Evolutionary conservation across 2,113 vertebrate species (phyloP).

Genomic region (Promerops cafer): DNA sequence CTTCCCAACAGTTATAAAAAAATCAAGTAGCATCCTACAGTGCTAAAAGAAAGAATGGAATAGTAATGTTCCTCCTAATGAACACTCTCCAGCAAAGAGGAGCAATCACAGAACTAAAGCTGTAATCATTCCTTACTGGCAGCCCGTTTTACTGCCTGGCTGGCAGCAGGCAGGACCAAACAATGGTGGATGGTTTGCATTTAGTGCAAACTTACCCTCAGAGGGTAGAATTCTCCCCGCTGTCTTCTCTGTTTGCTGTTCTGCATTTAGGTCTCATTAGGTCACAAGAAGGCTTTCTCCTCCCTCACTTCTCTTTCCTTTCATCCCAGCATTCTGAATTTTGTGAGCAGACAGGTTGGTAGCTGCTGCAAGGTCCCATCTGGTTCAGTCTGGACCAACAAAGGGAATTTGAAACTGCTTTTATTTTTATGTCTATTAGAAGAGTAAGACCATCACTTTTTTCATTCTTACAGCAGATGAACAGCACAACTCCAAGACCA

Average conservation of each 20-base stretch:
- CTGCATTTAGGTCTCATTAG: slow-evolving; percentile 14
- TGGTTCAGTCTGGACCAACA: not conserved
- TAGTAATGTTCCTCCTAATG: slow-evolving; percentile 45
- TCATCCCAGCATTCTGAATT: slow-evolving; percentile 9
- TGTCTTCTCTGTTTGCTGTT: slow-evolving; percentile 1
- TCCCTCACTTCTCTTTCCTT: slow-evolving; percentile 15
- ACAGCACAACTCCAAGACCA: not conserved
- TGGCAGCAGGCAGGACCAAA: slow-evolving; percentile 34
- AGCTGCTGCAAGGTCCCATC: not conserved
- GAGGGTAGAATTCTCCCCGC: not conserved
- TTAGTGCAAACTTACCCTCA: not conserved
- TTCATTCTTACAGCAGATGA: not conserved
- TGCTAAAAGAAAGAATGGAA: slow-evolving; percentile 33
- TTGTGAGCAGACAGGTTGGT: not conserved
- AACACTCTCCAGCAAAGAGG: slow-evolving; percentile 23
- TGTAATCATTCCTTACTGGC: slow-evolving; percentile 60
- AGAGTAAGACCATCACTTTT: not conserved
- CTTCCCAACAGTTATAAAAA: not conserved
- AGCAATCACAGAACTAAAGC: slow-evolving; percentile 41
- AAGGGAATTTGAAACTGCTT: not conserved
- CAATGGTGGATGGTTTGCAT: slow-evolving; percentile 33
- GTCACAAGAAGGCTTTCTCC: slow-evolving; percentile 13
- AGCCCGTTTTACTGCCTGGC: slow-evolving; percentile 11
- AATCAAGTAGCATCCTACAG: slow-evolving; percentile 11
- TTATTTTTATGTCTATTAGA: not conserved